Evolutionary conservation across 2,113 vertebrate genomes (phyloP).

Genomic region (Pionites leucogaster): DNA sequence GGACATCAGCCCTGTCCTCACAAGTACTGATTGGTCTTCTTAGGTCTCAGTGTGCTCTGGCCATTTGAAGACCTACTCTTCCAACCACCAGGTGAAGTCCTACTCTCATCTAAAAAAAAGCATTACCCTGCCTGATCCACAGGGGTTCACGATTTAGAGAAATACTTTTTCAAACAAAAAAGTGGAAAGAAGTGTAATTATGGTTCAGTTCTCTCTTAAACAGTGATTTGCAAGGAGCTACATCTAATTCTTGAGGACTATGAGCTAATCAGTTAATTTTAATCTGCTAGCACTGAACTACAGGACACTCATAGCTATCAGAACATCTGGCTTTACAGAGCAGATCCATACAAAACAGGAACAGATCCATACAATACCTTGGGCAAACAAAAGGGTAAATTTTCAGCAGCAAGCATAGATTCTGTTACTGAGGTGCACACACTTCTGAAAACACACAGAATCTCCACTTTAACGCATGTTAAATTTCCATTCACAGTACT

Average conservation of each 20-base stretch:
- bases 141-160: background rate
- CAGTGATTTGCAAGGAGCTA: background rate
- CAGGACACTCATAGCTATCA: background rate
- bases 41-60: background rate
- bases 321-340: background rate
- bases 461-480: background rate
- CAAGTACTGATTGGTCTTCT: accelerated
- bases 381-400: background rate
- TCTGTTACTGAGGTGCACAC: background rate
- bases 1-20: background rate
- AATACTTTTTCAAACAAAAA: background rate
- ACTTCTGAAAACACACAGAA: background rate
- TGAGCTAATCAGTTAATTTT: background rate
- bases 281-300: background rate
- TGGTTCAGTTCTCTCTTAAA: background rate
- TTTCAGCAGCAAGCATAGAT: background rate
- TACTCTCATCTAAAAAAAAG: background rate
- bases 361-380: background rate
- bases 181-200: background rate
- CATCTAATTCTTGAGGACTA: background rate
- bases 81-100: background rate
- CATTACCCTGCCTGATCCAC: background rate
- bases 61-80: background rate
- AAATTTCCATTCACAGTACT: background rate
- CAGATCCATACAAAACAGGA: background rate